phyloP scores from a whole-genome alignment of 2,888 invertebrate species.

The Sussaba pulchella region DNA sequence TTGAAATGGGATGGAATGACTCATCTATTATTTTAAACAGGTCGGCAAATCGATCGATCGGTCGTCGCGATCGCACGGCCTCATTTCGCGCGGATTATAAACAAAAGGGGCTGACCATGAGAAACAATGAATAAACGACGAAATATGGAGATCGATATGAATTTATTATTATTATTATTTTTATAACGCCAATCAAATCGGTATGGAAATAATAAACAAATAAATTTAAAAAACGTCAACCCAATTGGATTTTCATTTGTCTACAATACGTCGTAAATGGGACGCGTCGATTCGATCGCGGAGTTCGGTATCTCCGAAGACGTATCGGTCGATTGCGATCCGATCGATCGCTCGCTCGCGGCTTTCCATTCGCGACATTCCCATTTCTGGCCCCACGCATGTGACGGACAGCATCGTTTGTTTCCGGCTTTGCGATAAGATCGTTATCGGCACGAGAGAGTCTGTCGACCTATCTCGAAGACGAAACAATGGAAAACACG shows the following conservation, averaged over 20 bases:
- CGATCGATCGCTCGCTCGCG: conserved; percentile 1
- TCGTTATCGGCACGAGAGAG: background rate
- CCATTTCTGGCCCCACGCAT: background rate
- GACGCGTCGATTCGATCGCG: background rate
- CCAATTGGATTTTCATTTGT: conserved; percentile 22
- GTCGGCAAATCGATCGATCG: background rate
- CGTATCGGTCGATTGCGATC: background rate
- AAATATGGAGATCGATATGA: no score
- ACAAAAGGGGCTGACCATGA: background rate
- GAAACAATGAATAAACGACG: background rate
- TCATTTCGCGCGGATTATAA: background rate
- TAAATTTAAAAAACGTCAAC: conserved; percentile 3
- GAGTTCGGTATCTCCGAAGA: conserved; percentile 14
- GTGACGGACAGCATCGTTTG: background rate
- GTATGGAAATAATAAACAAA: background rate
- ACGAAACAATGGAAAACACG: background rate
- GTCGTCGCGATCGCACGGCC: background rate
- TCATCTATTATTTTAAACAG: no score
- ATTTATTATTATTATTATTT: no score
- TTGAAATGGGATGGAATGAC: no score
- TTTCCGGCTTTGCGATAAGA: conserved; percentile 28
- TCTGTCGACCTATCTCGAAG: conserved; percentile 35
- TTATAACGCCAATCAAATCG: no score
- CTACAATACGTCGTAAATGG: background rate
- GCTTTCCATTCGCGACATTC: background rate